phyloP scores from a whole-genome alignment of 2,888 invertebrate genomes.

The Microplitis deprimator region DNA sequence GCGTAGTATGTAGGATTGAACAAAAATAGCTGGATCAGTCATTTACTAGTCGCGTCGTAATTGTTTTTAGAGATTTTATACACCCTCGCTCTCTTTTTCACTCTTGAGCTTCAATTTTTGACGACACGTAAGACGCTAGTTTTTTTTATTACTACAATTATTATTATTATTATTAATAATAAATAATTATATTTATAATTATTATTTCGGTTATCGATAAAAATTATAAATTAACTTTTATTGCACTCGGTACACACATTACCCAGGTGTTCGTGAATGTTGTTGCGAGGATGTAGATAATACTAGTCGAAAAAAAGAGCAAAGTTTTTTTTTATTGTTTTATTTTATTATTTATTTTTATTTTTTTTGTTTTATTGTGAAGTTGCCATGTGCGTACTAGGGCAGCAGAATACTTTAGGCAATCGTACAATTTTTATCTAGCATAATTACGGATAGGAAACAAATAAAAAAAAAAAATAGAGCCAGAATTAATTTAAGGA shows the following conservation, averaged over 20 bases:
- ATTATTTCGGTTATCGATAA: conserved; percentile 8
- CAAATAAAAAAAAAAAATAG: not conserved
- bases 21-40: conserved; percentile 68
- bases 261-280: conserved; percentile 26
- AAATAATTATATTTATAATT: conserved; percentile 5
- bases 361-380: conserved; percentile 9
- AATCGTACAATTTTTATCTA: conserved; percentile 13
- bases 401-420: conserved; percentile 32
- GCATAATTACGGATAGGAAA: not conserved
- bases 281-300: conserved; percentile 32
- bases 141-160: conserved; percentile 26
- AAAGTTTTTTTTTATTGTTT: not conserved
- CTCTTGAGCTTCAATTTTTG: conserved; percentile 2
- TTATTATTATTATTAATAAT: conserved; percentile 18
- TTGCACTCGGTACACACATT: conserved; percentile 21
- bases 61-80: conserved; percentile 43
- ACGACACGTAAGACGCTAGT: conserved; percentile 14
- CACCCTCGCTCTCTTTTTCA: not conserved
- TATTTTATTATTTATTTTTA: conserved; percentile 2
- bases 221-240: conserved; percentile 15
- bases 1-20: conserved; percentile 52
- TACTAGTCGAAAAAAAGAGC: conserved; percentile 30
- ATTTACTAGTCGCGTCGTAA: conserved; percentile 69
- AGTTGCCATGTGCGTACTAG: conserved; percentile 28
- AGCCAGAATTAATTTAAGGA: not conserved